phyloP scores from a whole-genome alignment of 2,888 invertebrate genomes.

The Drosophila birchii region DNA sequence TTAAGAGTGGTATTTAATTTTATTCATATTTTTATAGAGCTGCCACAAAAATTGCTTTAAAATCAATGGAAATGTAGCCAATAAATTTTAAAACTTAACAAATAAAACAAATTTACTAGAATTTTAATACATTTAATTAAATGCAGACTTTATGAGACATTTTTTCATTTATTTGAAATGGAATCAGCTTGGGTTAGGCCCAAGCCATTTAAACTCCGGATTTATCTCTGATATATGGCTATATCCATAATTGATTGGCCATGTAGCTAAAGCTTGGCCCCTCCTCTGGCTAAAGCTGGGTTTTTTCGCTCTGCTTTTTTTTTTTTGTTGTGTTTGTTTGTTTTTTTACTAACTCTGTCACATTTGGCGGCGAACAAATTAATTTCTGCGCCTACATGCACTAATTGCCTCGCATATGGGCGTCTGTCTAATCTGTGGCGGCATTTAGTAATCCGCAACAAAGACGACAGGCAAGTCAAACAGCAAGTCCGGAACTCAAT shows the following conservation, averaged over 20 bases:
- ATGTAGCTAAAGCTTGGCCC: conserved; percentile 1
- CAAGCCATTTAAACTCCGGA: background rate
- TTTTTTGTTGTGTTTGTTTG: no score
- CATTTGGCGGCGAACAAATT: conserved; percentile 76
- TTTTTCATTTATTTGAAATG: no score
- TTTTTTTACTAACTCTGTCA: conserved; percentile 51
- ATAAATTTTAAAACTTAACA: no score
- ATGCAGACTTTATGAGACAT: no score
- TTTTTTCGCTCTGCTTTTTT: conserved; percentile 10
- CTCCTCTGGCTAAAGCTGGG: conserved; percentile 2
- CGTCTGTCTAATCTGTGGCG: conserved; percentile 56
- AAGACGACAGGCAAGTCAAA: conserved; percentile 8
- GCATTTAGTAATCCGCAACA: conserved; percentile 57
- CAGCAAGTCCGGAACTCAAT: background rate
- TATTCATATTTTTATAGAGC: no score
- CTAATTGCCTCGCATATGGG: conserved; percentile 70
- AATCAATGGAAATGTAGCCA: no score
- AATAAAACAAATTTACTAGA: no score
- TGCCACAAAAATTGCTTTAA: no score
- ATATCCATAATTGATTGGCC: conserved; percentile 26
- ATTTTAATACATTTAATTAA: no score
- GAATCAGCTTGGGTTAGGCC: background rate
- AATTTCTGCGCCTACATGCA: conserved; percentile 78
- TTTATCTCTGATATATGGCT: background rate
- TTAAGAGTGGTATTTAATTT: no score